These are phyloP conservation scores for Cromileptes altivelis DNA, from an alignment of 2,113 vertebrate genomes.

Conservation along the genomic window DNA sequence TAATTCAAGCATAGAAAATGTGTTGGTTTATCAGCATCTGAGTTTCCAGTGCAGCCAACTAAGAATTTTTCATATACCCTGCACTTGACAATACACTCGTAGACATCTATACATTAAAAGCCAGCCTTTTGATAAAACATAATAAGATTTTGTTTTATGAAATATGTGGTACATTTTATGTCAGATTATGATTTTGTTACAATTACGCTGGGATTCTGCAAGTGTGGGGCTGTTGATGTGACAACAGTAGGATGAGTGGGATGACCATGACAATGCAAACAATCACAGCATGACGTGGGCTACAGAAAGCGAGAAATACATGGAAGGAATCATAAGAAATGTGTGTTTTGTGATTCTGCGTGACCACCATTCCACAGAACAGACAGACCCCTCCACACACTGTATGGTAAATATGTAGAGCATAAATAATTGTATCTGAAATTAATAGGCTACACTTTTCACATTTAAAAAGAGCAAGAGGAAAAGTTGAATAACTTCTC, in stretches of 20 bases:
- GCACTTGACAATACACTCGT: neutral
- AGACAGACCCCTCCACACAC: neutral
- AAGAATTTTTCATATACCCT: neutral
- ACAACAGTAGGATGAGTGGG: constrained; percentile 41
- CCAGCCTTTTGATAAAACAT: neutral
- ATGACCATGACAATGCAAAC: constrained; percentile 28
- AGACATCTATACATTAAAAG: neutral
- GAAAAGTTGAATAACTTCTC: neutral
- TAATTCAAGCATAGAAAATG: constrained; percentile 30
- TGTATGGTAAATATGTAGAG: neutral
- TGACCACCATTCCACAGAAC: neutral
- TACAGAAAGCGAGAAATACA: neutral
- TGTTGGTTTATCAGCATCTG: constrained; percentile 16
- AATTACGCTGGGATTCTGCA: constrained; percentile 4
- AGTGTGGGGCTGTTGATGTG: constrained; percentile 17
- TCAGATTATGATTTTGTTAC: constrained; percentile 7
- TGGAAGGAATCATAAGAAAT: neutral
- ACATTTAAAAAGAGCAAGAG: neutral
- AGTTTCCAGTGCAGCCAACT: neutral
- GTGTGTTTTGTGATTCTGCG: constrained; percentile 25
- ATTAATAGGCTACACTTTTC: neutral
- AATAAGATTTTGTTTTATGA: neutral
- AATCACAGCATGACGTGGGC: constrained; percentile 18
- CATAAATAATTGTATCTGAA: neutral
- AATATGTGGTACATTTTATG: neutral